phyloP scores from a whole-genome alignment of 2,113 vertebrate species.

The Tychaedon coryphoeus region DNA sequence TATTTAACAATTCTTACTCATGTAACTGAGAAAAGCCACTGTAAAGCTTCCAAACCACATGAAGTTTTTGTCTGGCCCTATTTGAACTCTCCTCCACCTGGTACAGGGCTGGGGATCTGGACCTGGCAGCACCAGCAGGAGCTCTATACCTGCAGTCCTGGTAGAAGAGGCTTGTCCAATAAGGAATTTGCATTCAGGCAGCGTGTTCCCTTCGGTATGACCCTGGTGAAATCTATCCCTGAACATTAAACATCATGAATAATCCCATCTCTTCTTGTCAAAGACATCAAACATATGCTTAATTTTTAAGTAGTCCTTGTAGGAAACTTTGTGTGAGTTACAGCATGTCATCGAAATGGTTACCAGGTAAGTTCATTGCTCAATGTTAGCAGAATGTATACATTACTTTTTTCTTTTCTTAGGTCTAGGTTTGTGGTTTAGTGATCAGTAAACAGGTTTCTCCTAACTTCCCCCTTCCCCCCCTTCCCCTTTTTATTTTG shows the following conservation, averaged over 20 bases:
- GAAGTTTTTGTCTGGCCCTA: not conserved
- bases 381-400: not conserved
- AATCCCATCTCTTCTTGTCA: not conserved
- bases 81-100: not conserved
- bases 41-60: not conserved
- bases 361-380: not conserved
- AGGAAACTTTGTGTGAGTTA: not conserved
- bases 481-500: accelerated
- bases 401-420: not conserved
- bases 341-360: not conserved
- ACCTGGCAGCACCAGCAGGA: not conserved
- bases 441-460: not conserved
- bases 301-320: not conserved
- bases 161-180: not conserved
- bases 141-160: not conserved
- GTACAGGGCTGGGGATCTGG: not conserved
- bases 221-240: not conserved
- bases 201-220: accelerated
- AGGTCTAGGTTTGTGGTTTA: not conserved
- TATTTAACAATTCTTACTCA: constrained; percentile 17
- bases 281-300: not conserved
- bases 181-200: not conserved
- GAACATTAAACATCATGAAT: not conserved
- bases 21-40: not conserved
- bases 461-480: accelerated